Evolutionary conservation across 2,113 vertebrate genomes (phyloP).

Genomic region (Origma solitaria): DNA sequence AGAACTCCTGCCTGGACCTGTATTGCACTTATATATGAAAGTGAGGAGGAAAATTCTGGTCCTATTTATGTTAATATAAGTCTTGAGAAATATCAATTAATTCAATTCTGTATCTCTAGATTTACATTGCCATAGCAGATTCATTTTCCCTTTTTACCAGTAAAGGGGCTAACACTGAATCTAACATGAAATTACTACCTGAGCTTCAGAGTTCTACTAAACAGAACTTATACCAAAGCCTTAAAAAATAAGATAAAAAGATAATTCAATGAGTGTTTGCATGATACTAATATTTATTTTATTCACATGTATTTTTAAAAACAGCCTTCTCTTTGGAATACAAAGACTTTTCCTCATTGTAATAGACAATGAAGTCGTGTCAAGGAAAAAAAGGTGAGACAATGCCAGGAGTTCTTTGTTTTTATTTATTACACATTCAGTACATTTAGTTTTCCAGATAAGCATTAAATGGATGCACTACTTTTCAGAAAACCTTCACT

Average conservation of each 20-base stretch:
- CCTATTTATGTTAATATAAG: not conserved
- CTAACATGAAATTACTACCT: not conserved
- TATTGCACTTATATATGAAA: not conserved
- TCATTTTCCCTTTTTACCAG: not conserved
- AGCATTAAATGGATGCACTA: not conserved
- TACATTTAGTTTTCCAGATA: not conserved
- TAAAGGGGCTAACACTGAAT: not conserved
- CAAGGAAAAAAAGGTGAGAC: not conserved
- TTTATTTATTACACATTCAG: not conserved
- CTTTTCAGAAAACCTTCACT: slow-evolving; percentile 2
- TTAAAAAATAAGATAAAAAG: not conserved
- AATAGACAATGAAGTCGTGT: not conserved
- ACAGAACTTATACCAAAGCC: not conserved
- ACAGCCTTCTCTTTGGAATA: not conserved
- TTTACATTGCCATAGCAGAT: not conserved
- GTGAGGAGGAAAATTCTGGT: not conserved
- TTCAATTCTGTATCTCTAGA: not conserved
- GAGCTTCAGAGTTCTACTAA: not conserved
- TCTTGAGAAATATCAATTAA: not conserved
- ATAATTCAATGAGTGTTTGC: not conserved
- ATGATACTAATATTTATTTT: not conserved
- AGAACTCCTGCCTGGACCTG: not conserved
- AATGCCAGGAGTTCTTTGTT: not conserved
- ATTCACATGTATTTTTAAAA: not conserved
- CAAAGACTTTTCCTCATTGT: not conserved